Evolutionary conservation across 2,113 vertebrate genomes (phyloP).

Genomic region (Carlito syrichta): DNA sequence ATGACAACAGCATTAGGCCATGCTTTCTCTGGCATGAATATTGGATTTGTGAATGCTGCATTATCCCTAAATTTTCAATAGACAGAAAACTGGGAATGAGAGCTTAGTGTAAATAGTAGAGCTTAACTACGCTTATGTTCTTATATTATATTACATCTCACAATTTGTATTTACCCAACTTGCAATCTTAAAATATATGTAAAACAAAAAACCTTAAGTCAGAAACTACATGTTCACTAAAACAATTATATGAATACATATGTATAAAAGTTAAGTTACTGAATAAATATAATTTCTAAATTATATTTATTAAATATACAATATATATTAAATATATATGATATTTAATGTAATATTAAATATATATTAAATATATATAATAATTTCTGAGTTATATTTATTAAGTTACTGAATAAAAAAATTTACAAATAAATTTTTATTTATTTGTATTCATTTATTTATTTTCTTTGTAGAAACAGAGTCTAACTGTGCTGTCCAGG

Average conservation of each 20-base stretch:
- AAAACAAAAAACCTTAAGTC: not conserved
- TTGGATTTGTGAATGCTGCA: not conserved
- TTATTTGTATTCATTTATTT: too few relatives aligned
- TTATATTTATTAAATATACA: too few relatives aligned
- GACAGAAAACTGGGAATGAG: not conserved
- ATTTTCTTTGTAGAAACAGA: not conserved
- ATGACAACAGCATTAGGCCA: not conserved
- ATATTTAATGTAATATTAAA: too few relatives aligned
- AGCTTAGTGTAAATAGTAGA: not conserved
- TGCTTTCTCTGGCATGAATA: not conserved
- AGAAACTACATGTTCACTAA: not conserved
- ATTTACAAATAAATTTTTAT: too few relatives aligned
- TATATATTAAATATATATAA: too few relatives aligned
- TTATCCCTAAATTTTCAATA: not conserved
- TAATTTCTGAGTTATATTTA: too few relatives aligned
- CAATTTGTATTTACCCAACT: not conserved
- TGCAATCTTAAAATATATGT: not conserved
- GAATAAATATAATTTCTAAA: not conserved
- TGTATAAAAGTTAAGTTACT: not conserved
- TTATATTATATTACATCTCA: not conserved
- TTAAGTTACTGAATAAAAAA: too few relatives aligned
- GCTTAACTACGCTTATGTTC: not conserved
- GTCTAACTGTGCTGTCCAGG: not conserved
- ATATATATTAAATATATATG: too few relatives aligned
- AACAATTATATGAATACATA: not conserved